phyloP scores from a whole-genome alignment of 37 sponge, comb jelly and placozoan genomes.

The Eunapius fragilis region DNA sequence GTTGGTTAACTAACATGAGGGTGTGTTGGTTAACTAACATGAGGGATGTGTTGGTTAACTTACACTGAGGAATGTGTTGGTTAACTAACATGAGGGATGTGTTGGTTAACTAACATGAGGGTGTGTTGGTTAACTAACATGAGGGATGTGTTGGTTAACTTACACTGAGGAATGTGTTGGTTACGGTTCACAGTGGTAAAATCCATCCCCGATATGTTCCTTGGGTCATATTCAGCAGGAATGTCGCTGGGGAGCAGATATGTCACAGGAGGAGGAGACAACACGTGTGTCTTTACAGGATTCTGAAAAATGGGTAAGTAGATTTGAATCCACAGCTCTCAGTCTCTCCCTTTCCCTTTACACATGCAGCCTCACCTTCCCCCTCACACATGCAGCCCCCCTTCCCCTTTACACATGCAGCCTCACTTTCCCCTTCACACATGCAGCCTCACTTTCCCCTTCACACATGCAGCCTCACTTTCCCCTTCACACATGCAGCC shows the following conservation, averaged over 20 bases:
- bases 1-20: too few relatives aligned
- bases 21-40: too few relatives aligned
- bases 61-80: too few relatives aligned
- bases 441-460: conserved; percentile 4
- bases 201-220: conserved; percentile 75
- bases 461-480: not conserved
- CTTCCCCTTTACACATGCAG: too few relatives aligned
- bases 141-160: conserved; percentile 10
- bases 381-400: too few relatives aligned
- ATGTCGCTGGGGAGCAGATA: conserved; percentile 53
- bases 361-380: too few relatives aligned
- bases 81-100: too few relatives aligned
- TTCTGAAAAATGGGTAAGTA: too few relatives aligned
- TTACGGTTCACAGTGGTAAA: conserved; percentile 85
- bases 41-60: too few relatives aligned
- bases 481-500: not conserved
- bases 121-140: not conserved
- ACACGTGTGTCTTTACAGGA: conserved; percentile 22
- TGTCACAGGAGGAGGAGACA: conserved; percentile 61
- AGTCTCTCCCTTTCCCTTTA: too few relatives aligned
- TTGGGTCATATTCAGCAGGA: conserved; percentile 69
- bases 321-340: too few relatives aligned
- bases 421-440: not conserved
- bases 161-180: conserved; percentile 88
- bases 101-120: too few relatives aligned